A percentile compares a stretch with the other conserved stretches of the same genome.
phyloP scores from a whole-genome alignment of 2,797 vertebrate genomes.

The Mus caroli region DNA sequence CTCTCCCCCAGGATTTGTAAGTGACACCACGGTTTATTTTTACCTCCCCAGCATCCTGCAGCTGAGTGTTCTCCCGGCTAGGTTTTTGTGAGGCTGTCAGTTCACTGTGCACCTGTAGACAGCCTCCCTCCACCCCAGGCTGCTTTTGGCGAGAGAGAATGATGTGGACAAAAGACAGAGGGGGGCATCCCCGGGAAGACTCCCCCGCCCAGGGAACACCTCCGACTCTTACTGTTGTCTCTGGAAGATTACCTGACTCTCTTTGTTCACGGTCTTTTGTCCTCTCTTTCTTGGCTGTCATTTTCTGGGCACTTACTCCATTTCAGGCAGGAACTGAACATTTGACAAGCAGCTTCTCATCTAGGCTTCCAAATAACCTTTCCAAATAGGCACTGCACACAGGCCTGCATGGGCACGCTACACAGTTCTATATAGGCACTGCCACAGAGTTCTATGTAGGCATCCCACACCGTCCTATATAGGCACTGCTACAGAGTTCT shows the following conservation, averaged over 20 bases:
- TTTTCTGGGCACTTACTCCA: constrained; percentile 70
- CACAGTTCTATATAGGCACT: not conserved
- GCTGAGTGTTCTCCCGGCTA: not conserved
- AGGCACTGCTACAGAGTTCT: not conserved
- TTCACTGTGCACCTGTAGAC: not conserved
- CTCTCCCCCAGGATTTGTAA: not conserved
- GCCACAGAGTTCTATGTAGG: not conserved
- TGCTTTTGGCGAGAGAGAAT: not conserved
- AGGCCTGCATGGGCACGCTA: not conserved
- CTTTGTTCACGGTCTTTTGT: constrained; percentile 47
- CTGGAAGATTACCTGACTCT: constrained; percentile 11
- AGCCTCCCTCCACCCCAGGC: not conserved
- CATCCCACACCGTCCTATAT: not conserved
- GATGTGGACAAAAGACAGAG: constrained; percentile 31
- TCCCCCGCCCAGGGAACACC: not conserved
- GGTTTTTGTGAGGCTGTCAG: not conserved
- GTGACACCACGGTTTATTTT: constrained; percentile 31
- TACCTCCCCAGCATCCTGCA: not conserved
- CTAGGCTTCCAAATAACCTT: constrained; percentile 33
- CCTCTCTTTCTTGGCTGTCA: constrained; percentile 64
- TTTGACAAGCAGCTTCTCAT: constrained; percentile 62
- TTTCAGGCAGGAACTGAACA: constrained; percentile 48
- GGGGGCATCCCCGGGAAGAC: not conserved
- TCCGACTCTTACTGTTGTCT: constrained; percentile 17
- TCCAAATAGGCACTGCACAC: not conserved